Conservation (phyloP, 2,888 invertebrate genomes). For the Drosophila flavopinicola region DNA sequence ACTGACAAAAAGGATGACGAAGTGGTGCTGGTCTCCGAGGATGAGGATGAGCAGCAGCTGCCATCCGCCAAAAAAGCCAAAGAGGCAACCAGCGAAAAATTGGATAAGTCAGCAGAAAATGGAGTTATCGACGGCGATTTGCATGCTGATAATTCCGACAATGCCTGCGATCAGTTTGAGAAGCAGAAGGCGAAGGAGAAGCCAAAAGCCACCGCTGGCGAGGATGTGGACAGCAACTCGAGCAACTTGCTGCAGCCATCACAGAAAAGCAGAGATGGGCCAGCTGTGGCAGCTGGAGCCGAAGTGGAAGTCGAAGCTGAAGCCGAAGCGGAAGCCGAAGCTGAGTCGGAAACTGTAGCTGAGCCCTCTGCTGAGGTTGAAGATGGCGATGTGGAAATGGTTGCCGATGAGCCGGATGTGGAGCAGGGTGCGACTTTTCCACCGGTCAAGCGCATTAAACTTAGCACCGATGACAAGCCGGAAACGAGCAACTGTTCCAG, state of each 20-base stretch:
- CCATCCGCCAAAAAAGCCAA: conserved; percentile 1
- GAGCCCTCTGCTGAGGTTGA: conserved; percentile 12
- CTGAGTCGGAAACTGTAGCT: conserved; percentile 16
- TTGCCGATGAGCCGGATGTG: conserved; percentile 24
- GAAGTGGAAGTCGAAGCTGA: too few species aligned
- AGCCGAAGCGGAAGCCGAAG: conserved; percentile 25
- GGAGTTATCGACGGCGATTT: conserved; percentile 26
- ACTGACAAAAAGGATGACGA: conserved; percentile 49
- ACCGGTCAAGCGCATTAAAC: conserved; percentile 40
- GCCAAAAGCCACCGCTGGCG: conserved; percentile 30
- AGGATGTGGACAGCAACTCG: conserved; percentile 75
- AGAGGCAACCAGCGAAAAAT: conserved; percentile 5
- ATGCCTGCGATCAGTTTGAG: conserved; percentile 81
- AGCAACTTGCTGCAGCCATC: conserved; percentile 79
- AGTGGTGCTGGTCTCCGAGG: conserved; percentile 67
- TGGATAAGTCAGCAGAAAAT: conserved; percentile 8
- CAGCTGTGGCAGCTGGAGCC: conserved; percentile 16
- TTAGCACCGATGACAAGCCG: conserved; percentile 51
- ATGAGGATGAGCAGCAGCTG: conserved; percentile 61
- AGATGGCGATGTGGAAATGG: conserved; percentile 15
- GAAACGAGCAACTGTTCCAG: conserved; percentile 29
- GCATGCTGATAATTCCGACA: conserved; percentile 80
- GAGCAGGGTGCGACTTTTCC: conserved; percentile 19
- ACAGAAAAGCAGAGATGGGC: conserved; percentile 40
- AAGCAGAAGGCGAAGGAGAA: conserved; percentile 45